phyloP scores from a whole-genome alignment of 2,888 invertebrate genomes.

The Chorisops tibialis region DNA sequence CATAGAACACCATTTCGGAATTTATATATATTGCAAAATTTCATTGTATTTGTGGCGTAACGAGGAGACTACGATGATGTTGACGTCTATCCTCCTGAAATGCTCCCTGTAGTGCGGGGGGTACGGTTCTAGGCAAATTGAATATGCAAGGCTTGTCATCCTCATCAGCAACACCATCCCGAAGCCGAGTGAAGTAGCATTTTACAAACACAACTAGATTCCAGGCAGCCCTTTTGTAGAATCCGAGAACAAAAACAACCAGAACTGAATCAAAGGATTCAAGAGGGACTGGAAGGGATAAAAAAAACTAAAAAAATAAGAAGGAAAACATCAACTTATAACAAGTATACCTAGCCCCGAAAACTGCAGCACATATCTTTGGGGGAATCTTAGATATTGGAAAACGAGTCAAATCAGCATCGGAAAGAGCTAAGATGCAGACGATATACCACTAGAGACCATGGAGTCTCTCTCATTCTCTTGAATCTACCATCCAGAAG shows the following conservation, averaged over 20 bases:
- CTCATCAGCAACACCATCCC: constrained; percentile 32
- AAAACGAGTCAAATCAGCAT: constrained; percentile 12
- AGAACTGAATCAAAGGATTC: constrained; percentile 2
- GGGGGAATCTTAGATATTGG: constrained; percentile 3
- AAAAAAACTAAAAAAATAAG: neutral
- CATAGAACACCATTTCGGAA: neutral
- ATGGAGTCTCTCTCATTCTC: neutral
- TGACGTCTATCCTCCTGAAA: constrained; percentile 5
- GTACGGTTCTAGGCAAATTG: constrained; percentile 19
- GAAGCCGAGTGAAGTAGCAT: constrained; percentile 16
- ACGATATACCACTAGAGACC: neutral
- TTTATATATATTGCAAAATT: neutral
- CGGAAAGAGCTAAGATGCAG: neutral
- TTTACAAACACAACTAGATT: constrained; percentile 9
- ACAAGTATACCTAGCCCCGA: neutral
- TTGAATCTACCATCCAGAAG: neutral
- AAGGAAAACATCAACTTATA: neutral
- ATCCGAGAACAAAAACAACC: neutral
- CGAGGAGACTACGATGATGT: constrained; percentile 19
- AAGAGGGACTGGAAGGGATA: neutral
- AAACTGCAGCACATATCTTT: no score
- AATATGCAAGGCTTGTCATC: constrained; percentile 33
- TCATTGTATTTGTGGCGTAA: constrained; percentile 24
- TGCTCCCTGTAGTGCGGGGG: neutral
- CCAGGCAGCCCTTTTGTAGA: neutral